These are phyloP conservation scores for Ciconia stormi DNA, from an alignment of 2,113 vertebrate genomes.

Conservation along the genomic window DNA sequence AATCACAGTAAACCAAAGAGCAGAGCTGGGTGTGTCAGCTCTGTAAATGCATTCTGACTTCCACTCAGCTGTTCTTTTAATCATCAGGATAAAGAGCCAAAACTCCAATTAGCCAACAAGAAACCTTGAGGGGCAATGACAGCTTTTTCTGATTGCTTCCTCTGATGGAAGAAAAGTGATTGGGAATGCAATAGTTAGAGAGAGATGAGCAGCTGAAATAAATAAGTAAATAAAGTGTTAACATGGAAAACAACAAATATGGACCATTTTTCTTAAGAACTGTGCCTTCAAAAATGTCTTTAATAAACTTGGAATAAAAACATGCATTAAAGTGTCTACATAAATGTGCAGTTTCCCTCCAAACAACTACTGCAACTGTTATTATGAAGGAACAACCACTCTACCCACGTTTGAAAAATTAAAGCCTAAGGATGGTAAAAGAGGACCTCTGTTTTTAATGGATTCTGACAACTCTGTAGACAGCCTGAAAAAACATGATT, in stretches of 20 bases:
- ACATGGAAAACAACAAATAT: not conserved
- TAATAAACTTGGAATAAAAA: not conserved
- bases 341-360: not conserved
- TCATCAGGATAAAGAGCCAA: constrained; percentile 41
- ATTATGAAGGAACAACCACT: not conserved
- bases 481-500: not conserved
- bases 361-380: not conserved
- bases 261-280: not conserved
- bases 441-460: not conserved
- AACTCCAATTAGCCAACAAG: not conserved
- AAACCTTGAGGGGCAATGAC: constrained; percentile 14
- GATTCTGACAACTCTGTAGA: not conserved
- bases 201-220: not conserved
- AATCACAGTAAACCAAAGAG: constrained; percentile 53
- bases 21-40: not conserved
- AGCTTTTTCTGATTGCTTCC: constrained; percentile 17
- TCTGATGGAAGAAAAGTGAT: not conserved
- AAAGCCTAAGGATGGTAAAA: not conserved
- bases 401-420: not conserved
- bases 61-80: constrained; percentile 52
- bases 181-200: not conserved
- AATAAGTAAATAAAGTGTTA: not conserved
- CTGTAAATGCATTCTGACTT: constrained; percentile 13
- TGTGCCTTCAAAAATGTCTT: not conserved
- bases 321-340: not conserved